Evolutionary conservation across 1,140 invertebrate species (phyloP), one percentile per base, ranked within the genome.

Genomic region (Nylanderia fulva): DNA sequence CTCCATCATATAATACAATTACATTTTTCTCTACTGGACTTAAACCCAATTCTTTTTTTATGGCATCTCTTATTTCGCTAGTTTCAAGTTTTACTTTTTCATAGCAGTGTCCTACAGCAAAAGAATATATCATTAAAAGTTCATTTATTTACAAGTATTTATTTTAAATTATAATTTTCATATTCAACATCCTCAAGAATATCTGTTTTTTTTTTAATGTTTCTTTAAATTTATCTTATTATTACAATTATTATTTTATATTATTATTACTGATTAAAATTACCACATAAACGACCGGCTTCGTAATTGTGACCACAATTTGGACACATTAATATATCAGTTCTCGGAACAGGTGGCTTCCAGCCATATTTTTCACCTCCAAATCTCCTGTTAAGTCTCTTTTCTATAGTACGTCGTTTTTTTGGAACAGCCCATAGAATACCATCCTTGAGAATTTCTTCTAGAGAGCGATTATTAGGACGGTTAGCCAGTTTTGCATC

Each of bases 281-380:
- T 96, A 98, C 98, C 96, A 94, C 98, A 99, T 39, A 99, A 94
- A 66, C 96, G 94, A 36, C 96, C 96, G 63, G 95, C 94, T 95
- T 98, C 97, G 93, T 98, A 96, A 94, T 97, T 95, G 93, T 98
- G 96, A 27, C 98, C 98, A 95, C 98, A 99, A 63, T 96, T 95
- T 74, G 96, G 93, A 91, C 98, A 99, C 0, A 96, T 95, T 84
- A 96, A 93, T 58, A 99, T 94, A 93, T 98, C 97, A 8, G 95
- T 97, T 93, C 97, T 98, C 2, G 96, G 96, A 36, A 95, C 93
- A 21, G 97, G 88, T 15, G 96, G 95, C 95, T 98, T 98, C 95
- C 96, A 96, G 21, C 95, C 87, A 93, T 96, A 96, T 56, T 96
- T 93, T 2, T 96, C 95, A 63, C 90, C 88, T 8, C 97, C 97